Percentiles rank a stretch among this genome's conserved stretches.
phyloP scores from a whole-genome alignment of 1,140 invertebrate species.

The Aphelenchoides avenae region DNA sequence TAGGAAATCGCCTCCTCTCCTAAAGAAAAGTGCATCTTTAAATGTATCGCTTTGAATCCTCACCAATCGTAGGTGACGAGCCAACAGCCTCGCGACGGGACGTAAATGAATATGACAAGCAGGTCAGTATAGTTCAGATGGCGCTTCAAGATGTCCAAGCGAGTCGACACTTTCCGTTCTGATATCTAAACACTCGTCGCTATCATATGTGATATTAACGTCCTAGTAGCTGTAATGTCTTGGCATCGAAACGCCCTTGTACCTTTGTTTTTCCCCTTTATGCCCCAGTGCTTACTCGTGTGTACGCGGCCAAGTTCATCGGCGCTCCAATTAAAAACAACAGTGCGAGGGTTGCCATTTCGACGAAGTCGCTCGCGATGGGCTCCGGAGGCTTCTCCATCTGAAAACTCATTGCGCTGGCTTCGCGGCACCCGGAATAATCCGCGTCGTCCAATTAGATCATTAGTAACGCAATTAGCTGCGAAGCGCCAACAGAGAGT shows the following conservation, averaged over 20 bases:
- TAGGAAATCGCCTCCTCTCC: conserved; percentile 55
- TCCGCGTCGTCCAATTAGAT: too few species aligned
- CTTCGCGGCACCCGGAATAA: too few species aligned
- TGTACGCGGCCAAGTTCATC: conserved; percentile 56
- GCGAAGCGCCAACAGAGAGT: too few species aligned
- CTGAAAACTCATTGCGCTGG: too few species aligned
- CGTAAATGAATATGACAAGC: conserved; percentile 55
- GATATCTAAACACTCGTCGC: conserved; percentile 42
- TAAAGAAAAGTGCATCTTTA: conserved; percentile 31
- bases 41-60: not conserved
- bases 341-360: conserved; percentile 47
- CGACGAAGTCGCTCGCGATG: conserved; percentile 53
- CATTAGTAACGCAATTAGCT: too few species aligned
- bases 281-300: conserved; percentile 37
- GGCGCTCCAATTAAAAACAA: conserved; percentile 56
- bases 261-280: not conserved
- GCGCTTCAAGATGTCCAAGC: conserved; percentile 54
- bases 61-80: conserved; percentile 29
- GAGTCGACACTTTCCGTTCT: conserved; percentile 46
- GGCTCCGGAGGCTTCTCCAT: conserved; percentile 57
- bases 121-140: conserved; percentile 58
- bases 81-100: conserved; percentile 53
- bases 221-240: not conserved
- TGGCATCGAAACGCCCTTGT: not conserved
- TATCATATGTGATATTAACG: not conserved